phyloP scores from a whole-genome alignment of 2,888 invertebrate genomes.

The Himalopsyche kuldschensis region DNA sequence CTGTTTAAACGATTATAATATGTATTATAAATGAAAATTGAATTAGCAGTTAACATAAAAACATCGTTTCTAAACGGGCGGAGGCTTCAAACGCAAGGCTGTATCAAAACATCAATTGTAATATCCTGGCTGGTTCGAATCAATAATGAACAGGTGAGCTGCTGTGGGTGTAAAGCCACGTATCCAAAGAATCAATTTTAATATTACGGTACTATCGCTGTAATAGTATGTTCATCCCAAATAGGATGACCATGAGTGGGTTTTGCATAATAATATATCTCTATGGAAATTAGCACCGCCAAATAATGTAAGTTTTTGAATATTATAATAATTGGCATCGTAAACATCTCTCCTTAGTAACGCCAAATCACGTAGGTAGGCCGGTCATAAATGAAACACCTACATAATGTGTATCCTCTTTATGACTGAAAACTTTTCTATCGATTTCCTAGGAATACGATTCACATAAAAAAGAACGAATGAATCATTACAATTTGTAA shows the following conservation, averaged over 20 bases:
- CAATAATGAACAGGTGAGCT: not conserved
- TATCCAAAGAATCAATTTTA: not conserved
- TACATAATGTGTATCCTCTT: not conserved
- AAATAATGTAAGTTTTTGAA: not conserved
- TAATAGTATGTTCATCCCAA: not conserved
- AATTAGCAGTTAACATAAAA: too few relatives aligned
- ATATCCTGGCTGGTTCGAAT: not conserved
- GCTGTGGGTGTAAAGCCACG: not conserved
- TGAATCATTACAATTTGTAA: too few relatives aligned
- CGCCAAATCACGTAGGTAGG: not conserved
- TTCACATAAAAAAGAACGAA: too few relatives aligned
- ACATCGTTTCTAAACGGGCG: too few relatives aligned
- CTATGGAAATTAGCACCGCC: not conserved
- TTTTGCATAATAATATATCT: not conserved
- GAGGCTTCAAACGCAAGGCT: too few relatives aligned
- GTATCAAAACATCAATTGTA: not conserved
- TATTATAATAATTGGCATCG: not conserved
- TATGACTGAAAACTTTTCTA: too few relatives aligned
- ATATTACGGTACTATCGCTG: not conserved
- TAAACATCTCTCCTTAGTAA: not conserved
- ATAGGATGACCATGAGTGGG: not conserved
- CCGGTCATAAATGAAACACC: not conserved
- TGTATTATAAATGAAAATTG: too few relatives aligned
- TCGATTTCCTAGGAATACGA: too few relatives aligned
- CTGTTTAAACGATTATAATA: too few relatives aligned